These are phyloP conservation scores for Bimastos eiseni DNA, from an alignment of 2,888 invertebrate genomes.

Conservation along the genomic window DNA sequence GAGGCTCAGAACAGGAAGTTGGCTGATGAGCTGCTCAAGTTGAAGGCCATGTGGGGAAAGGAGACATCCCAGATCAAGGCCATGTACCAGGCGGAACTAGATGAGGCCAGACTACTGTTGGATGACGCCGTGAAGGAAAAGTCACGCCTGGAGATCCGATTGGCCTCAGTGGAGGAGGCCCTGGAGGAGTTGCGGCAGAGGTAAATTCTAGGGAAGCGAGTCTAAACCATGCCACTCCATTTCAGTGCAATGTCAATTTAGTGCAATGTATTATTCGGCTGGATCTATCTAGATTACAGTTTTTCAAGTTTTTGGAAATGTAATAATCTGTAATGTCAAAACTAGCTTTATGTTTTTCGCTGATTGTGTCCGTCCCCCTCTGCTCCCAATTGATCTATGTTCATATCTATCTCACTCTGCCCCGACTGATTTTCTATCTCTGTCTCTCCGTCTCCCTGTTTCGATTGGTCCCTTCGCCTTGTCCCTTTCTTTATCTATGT, in stretches of 20 bases:
- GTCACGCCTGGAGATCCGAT: conserved; percentile 63
- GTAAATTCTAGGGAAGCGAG: conserved; percentile 28
- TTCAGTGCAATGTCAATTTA: no score
- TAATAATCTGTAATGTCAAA: no score
- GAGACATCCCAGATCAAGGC: conserved; percentile 56
- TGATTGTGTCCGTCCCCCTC: no score
- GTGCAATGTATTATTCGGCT: no score
- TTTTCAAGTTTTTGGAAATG: no score
- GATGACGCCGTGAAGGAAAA: conserved; percentile 64
- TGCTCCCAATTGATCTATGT: no score
- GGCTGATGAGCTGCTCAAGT: conserved; percentile 57
- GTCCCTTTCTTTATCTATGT: no score
- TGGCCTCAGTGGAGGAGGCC: conserved; percentile 62
- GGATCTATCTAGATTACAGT: background rate
- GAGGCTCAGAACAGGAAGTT: conserved; percentile 63
- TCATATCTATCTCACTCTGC: no score
- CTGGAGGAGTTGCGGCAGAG: conserved; percentile 54
- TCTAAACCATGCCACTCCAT: background rate
- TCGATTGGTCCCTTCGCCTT: no score
- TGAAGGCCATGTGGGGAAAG: conserved; percentile 48
- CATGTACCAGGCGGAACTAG: conserved; percentile 64
- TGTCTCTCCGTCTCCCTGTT: no score
- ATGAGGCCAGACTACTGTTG: conserved; percentile 63
- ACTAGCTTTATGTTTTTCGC: no score
- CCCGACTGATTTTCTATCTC: no score